Evolutionary conservation across 1,140 invertebrate species (phyloP).

Genomic region (Mactra quadrangularis): DNA sequence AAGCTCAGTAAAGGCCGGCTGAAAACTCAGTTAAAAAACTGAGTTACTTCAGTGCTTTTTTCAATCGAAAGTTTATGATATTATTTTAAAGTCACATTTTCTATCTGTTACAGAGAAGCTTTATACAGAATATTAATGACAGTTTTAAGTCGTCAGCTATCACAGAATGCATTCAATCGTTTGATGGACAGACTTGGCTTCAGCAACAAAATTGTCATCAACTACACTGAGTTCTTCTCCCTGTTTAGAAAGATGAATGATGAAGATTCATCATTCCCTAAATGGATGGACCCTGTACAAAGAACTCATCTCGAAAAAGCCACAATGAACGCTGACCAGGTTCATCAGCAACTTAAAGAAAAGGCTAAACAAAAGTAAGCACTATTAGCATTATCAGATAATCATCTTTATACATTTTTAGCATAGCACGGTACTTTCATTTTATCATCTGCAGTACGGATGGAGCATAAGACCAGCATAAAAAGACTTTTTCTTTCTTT

Average conservation of each 20-base stretch:
- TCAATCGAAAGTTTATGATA: too few relatives aligned
- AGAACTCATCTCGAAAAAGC: conserved; percentile 72
- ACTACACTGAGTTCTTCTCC: conserved; percentile 80
- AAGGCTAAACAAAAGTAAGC: conserved; percentile 81
- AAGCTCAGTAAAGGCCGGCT: too few relatives aligned
- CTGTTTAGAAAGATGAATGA: conserved; percentile 66
- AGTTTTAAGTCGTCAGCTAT: conserved; percentile 72
- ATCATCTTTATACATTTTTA: not conserved
- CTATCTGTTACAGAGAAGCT: conserved; percentile 76
- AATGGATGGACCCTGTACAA: conserved; percentile 82
- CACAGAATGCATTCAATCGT: conserved; percentile 70
- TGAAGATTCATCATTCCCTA: conserved; percentile 74
- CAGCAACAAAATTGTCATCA: conserved; percentile 76
- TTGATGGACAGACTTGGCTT: conserved; percentile 80
- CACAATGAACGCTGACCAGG: conserved; percentile 78
- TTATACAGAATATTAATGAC: conserved; percentile 79
- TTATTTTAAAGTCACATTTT: too few relatives aligned
- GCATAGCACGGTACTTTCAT: not conserved
- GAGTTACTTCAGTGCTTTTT: too few relatives aligned
- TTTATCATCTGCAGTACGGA: too few relatives aligned
- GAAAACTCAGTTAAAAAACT: too few relatives aligned
- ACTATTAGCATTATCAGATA: not conserved
- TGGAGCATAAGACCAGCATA: too few relatives aligned
- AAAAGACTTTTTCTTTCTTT: too few relatives aligned
- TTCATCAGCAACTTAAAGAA: conserved; percentile 81